phyloP scores from a whole-genome alignment of 2,797 vertebrate genomes.

The Mormyrops attenuatus region DNA sequence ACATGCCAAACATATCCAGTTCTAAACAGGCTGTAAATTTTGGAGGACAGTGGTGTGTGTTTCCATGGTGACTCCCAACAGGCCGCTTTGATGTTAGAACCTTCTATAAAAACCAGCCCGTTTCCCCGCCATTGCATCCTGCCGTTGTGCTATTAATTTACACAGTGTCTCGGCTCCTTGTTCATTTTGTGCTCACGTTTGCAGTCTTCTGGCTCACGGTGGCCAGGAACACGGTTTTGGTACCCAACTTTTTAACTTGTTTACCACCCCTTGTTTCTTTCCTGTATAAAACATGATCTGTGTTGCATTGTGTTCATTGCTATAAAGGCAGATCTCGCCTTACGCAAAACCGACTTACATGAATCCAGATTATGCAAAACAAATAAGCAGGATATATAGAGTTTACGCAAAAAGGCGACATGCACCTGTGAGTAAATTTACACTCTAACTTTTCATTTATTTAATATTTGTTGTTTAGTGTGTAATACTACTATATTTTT shows the following conservation, averaged over 20 bases:
- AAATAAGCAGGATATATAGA: background rate
- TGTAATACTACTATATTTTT: background rate
- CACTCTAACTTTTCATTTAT: background rate
- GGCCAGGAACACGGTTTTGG: background rate
- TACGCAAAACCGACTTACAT: background rate
- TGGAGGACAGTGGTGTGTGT: background rate
- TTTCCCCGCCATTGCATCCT: background rate
- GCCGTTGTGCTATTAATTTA: background rate
- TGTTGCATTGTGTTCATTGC: background rate
- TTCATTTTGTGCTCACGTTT: background rate
- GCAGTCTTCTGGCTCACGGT: background rate
- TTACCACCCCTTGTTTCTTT: background rate
- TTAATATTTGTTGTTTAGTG: background rate
- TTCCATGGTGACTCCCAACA: conserved; percentile 14
- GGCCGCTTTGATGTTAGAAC: background rate
- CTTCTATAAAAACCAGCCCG: no score
- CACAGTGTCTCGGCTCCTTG: background rate
- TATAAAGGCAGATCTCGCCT: background rate
- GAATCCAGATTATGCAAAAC: background rate
- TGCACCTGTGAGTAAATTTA: background rate
- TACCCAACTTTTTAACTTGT: background rate
- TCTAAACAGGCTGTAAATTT: background rate
- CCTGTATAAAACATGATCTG: background rate
- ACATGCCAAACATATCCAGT: background rate
- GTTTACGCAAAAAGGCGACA: background rate